Conservation (phyloP, 2,888 invertebrate species). For the Drosophila tripunctata region DNA sequence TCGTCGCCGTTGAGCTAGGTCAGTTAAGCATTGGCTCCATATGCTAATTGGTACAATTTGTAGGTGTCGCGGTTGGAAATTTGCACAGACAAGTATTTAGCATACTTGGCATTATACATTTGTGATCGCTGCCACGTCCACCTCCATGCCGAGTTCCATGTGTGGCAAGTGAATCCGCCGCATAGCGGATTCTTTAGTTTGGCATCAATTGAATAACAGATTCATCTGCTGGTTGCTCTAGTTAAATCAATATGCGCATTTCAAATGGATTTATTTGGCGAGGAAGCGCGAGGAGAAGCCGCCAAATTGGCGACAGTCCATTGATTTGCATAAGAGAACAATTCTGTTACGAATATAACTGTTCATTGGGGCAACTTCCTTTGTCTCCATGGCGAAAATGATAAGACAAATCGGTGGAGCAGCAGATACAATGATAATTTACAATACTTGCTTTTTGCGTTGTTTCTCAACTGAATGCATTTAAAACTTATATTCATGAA, state of each 20-base stretch:
- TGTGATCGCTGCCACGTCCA: conserved; percentile 13
- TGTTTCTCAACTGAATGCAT: conserved; percentile 78
- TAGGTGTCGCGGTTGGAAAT: conserved; percentile 37
- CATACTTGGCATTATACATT: conserved; percentile 11
- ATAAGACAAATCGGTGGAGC: not conserved
- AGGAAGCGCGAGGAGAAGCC: conserved; percentile 21
- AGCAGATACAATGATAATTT: conserved; percentile 21
- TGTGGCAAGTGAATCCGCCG: conserved; percentile 18
- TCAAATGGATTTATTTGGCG: conserved; percentile 4
- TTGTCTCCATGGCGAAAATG: not conserved
- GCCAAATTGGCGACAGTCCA: conserved; percentile 64
- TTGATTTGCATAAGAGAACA: conserved; percentile 56
- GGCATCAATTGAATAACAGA: conserved; percentile 24
- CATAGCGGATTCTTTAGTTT: conserved; percentile 17
- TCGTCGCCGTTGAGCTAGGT: conserved; percentile 42
- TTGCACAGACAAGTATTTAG: conserved; percentile 15
- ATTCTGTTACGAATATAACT: conserved; percentile 44
- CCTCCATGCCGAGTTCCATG: too few species aligned
- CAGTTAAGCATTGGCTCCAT: conserved; percentile 40
- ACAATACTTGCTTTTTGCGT: conserved; percentile 56
- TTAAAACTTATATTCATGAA: conserved; percentile 58
- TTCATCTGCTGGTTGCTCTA: conserved; percentile 27
- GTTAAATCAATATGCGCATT: conserved; percentile 23
- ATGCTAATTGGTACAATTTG: conserved; percentile 40
- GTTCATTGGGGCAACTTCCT: conserved; percentile 33